Evolutionary conservation across 2,888 invertebrate genomes (phyloP).

Genomic region (Agonopterix arenella): DNA sequence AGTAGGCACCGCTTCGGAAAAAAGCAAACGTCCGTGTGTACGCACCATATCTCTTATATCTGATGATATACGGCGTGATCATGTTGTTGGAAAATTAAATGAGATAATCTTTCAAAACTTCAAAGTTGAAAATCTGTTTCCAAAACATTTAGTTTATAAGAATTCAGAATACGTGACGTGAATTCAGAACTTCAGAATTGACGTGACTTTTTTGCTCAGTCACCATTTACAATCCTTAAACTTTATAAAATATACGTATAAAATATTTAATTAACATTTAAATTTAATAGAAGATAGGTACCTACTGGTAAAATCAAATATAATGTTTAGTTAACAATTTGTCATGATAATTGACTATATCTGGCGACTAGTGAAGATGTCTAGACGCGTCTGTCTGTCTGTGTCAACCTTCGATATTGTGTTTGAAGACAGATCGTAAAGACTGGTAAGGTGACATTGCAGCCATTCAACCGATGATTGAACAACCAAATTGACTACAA

Average conservation of each 20-base stretch:
- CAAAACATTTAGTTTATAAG: no score
- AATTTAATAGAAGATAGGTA: no score
- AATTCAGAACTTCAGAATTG: no score
- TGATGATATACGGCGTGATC: conserved; percentile 55
- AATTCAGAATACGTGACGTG: no score
- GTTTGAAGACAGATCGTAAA: conserved; percentile 25
- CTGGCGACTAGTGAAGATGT: neutral
- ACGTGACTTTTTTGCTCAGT: no score
- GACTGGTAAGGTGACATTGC: conserved; percentile 4
- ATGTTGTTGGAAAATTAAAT: conserved; percentile 10
- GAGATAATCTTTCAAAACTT: neutral
- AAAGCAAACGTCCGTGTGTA: conserved; percentile 47
- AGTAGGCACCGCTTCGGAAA: conserved; percentile 54
- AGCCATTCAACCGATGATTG: conserved; percentile 2
- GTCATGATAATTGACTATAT: neutral
- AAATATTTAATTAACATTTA: no score
- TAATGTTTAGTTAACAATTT: neutral
- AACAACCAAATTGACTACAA: neutral
- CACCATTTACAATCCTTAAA: neutral
- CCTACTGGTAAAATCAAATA: neutral
- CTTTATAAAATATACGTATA: neutral
- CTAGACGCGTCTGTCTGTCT: conserved; percentile 4
- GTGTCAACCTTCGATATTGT: conserved; percentile 2
- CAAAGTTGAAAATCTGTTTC: no score
- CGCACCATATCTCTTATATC: conserved; percentile 72